Conservation (phyloP, 1,140 invertebrate genomes). For the Brachionus paranguensis region DNA sequence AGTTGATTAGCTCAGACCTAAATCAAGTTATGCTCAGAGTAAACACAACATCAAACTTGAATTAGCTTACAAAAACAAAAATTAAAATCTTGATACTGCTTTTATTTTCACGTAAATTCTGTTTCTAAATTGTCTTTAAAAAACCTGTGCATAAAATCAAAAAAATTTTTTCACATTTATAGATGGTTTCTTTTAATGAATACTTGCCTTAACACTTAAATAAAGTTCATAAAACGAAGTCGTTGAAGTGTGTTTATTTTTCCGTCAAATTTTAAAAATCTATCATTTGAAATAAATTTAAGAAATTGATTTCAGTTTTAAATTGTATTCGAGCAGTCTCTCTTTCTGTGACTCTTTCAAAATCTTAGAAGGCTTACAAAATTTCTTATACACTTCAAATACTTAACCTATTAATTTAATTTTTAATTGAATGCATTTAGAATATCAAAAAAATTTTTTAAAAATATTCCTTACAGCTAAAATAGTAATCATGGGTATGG, state of each 20-base stretch:
- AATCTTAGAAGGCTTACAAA: background rate
- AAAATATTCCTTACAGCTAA: background rate
- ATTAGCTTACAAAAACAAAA: background rate
- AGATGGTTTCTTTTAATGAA: background rate
- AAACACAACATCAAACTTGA: background rate
- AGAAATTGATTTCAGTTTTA: background rate
- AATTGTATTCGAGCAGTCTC: background rate
- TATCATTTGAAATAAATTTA: background rate
- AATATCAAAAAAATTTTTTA: background rate
- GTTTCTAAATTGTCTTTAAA: background rate
- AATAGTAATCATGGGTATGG: background rate
- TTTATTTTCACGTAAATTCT: background rate
- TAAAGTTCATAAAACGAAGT: background rate
- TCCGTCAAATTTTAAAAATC: background rate
- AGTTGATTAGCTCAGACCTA: background rate
- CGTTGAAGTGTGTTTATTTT: background rate
- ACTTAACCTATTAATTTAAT: background rate
- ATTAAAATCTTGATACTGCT: background rate
- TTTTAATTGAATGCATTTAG: background rate
- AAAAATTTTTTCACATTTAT: background rate
- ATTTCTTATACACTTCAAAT: background rate
- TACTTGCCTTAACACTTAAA: background rate
- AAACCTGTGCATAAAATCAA: background rate
- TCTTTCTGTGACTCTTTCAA: background rate
- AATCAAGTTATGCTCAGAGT: background rate